Conservation (phyloP, 2,888 invertebrate genomes). For the Epistrophe eligans region DNA sequence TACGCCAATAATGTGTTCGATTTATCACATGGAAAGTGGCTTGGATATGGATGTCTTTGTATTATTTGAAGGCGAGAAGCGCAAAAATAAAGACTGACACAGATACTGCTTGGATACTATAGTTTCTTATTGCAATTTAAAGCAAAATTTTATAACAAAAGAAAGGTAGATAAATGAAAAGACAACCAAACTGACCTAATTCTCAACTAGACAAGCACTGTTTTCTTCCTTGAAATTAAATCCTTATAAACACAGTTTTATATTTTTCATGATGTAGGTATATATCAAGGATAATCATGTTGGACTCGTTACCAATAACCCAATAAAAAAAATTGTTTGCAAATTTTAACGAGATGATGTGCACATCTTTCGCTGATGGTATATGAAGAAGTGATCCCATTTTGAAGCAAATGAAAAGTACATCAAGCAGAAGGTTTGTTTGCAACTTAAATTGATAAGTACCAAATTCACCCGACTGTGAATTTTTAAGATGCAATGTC, state of each 20-base stretch:
- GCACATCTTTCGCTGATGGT: not conserved
- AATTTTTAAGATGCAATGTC: conserved; percentile 21
- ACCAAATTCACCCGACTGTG: not conserved
- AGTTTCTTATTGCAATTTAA: not conserved
- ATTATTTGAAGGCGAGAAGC: not conserved
- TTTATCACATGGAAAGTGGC: not conserved
- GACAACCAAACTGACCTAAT: conserved; percentile 11
- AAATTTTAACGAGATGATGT: conserved; percentile 56
- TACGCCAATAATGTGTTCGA: conserved; percentile 41
- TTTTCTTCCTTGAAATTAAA: not conserved
- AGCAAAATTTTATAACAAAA: not conserved
- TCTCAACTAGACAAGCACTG: not conserved
- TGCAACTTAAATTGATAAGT: not conserved
- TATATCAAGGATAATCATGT: conserved; percentile 24
- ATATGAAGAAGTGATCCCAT: conserved; percentile 30
- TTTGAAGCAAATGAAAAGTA: conserved; percentile 12
- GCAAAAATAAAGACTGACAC: not conserved
- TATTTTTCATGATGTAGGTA: not conserved
- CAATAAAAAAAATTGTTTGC: conserved; percentile 21
- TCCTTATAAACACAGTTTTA: not conserved
- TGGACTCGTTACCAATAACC: conserved; percentile 23
- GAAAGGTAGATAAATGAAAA: not conserved
- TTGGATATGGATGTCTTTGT: not conserved
- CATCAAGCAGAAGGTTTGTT: not conserved
- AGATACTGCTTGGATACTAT: not conserved